Conservation (phyloP, 2,113 vertebrate genomes). For the Antechinus flavipes region DNA sequence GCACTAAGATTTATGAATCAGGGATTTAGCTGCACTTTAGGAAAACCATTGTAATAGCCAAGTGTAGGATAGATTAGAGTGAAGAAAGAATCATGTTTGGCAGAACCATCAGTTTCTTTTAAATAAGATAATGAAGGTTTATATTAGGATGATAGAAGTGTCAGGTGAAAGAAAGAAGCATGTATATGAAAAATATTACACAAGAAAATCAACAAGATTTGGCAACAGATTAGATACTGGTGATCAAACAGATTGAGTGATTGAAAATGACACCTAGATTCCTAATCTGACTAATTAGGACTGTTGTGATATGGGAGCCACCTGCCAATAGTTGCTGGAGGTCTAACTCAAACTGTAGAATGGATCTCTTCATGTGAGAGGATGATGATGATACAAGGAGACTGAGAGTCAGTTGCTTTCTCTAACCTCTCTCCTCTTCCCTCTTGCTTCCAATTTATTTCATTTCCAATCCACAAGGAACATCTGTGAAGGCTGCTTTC, state of each 20-base stretch:
- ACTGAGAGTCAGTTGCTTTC: too few relatives aligned
- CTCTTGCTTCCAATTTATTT: too few relatives aligned
- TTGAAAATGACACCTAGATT: not conserved
- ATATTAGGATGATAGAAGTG: not conserved
- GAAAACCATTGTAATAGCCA: not conserved
- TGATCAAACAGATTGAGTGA: not conserved
- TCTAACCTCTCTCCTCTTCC: too few relatives aligned
- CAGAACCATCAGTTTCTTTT: not conserved
- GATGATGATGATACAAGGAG: too few relatives aligned
- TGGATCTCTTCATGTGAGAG: too few relatives aligned
- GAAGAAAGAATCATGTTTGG: not conserved
- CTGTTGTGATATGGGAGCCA: too few relatives aligned
- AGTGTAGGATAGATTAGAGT: not conserved
- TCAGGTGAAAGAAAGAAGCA: not conserved
- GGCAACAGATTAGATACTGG: not conserved
- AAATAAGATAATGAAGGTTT: not conserved
- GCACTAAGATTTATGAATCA: not conserved
- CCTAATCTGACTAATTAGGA: not conserved
- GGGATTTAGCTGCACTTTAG: not conserved
- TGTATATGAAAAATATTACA: not conserved
- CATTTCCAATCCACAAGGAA: too few relatives aligned
- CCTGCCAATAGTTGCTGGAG: too few relatives aligned
- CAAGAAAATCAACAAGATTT: not conserved
- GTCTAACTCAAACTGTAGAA: too few relatives aligned
- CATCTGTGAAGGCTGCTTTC: too few relatives aligned